phyloP scores from a whole-genome alignment of 1,140 invertebrate genomes.

The Acromyrmex heyeri region DNA sequence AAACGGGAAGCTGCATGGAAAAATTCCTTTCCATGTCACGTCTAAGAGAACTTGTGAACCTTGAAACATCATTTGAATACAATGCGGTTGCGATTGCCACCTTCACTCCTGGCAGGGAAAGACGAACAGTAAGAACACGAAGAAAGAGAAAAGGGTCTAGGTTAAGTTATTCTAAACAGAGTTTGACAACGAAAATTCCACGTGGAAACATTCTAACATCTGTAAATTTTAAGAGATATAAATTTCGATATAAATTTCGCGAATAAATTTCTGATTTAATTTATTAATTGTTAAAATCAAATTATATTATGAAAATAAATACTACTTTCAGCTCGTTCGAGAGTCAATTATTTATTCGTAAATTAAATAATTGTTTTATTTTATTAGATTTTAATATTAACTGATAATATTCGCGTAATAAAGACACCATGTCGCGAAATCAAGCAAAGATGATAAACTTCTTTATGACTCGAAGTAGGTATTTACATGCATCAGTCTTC shows the following conservation, averaged over 20 bases:
- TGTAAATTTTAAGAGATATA: background rate
- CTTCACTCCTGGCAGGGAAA: slow-evolving; percentile 39
- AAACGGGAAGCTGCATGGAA: slow-evolving; percentile 17
- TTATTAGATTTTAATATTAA: background rate
- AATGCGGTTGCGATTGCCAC: slow-evolving; percentile 70
- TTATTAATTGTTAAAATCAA: background rate
- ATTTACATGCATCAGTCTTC: background rate
- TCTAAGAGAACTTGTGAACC: slow-evolving; percentile 43
- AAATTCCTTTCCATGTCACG: slow-evolving; percentile 63
- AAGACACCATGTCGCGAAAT: background rate
- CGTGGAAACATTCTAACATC: background rate
- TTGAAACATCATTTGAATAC: slow-evolving; percentile 79
- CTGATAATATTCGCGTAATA: background rate
- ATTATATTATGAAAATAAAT: background rate
- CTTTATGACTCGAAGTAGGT: background rate
- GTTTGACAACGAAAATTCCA: slow-evolving; percentile 33
- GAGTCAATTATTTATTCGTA: background rate
- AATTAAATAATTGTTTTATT: background rate
- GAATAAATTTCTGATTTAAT: background rate
- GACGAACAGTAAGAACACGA: slow-evolving; percentile 18
- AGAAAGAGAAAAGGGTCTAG: slow-evolving; percentile 71
- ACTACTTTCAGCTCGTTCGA: background rate
- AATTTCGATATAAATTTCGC: background rate
- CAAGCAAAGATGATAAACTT: slow-evolving; percentile 10
- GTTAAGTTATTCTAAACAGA: slow-evolving; percentile 61